These are phyloP conservation scores for Drosophila kuntzei DNA, from an alignment of 2,888 invertebrate genomes.

Conservation along the genomic window DNA sequence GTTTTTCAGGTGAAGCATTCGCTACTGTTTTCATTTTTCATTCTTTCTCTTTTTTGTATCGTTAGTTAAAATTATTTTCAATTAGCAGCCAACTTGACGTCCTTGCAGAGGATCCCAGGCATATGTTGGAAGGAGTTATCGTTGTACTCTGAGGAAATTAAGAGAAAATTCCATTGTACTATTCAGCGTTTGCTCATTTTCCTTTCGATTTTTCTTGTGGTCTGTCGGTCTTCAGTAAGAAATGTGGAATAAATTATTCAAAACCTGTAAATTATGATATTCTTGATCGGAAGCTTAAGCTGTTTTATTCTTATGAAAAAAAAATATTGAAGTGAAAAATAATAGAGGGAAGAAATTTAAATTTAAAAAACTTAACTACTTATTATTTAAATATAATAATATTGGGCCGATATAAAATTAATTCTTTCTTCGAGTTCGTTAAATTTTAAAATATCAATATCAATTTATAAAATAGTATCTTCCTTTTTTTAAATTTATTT, in stretches of 20 bases:
- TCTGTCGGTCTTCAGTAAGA: neutral
- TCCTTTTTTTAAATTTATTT: too few species aligned
- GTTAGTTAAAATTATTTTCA: slow-evolving; percentile 74
- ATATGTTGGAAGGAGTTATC: neutral
- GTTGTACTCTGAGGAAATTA: slow-evolving; percentile 4
- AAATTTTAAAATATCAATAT: too few species aligned
- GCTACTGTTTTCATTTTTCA: slow-evolving; percentile 16
- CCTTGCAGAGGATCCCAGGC: slow-evolving; percentile 5
- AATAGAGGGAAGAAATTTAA: too few species aligned
- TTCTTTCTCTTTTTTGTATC: slow-evolving; percentile 26
- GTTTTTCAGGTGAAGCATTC: slow-evolving; percentile 46
- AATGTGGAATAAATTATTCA: slow-evolving; percentile 10
- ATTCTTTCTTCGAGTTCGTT: too few species aligned
- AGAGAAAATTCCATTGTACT: slow-evolving; percentile 18
- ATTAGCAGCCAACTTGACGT: slow-evolving; percentile 61
- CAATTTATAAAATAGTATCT: too few species aligned
- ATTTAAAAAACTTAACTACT: too few species aligned
- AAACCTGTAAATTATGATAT: neutral
- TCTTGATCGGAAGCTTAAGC: neutral
- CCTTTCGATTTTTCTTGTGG: slow-evolving; percentile 1
- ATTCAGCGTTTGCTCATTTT: slow-evolving; percentile 6
- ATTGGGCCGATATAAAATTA: too few species aligned
- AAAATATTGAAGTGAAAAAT: too few species aligned
- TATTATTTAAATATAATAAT: too few species aligned
- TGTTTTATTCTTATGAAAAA: too few species aligned